These are phyloP conservation scores for Miltochrista miniata DNA, from an alignment of 2,888 invertebrate species.

Conservation along the genomic window DNA sequence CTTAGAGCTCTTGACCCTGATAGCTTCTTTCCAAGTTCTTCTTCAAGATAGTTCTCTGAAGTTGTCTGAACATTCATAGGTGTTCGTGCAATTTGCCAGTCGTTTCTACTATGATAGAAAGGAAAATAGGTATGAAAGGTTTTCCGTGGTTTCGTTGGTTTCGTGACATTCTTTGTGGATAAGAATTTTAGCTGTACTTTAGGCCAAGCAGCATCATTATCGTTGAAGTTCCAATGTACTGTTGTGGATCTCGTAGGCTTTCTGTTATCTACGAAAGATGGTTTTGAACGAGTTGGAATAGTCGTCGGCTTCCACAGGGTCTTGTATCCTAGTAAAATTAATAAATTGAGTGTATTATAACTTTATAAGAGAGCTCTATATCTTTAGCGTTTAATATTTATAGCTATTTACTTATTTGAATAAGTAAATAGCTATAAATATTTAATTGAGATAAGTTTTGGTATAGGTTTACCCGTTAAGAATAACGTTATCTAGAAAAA, in stretches of 20 bases:
- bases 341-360: neutral
- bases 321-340: conserved; percentile 1
- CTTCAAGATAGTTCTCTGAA: neutral
- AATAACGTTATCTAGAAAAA: too few species aligned
- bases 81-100: neutral
- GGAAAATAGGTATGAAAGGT: conserved; percentile 1
- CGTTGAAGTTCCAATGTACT: conserved; percentile 6
- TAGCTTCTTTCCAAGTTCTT: neutral
- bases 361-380: too few species aligned
- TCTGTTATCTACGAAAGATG: neutral
- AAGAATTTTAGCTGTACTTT: neutral
- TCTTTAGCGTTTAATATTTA: too few species aligned
- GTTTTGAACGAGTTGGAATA: neutral
- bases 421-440: too few species aligned
- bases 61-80: neutral
- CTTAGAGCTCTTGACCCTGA: neutral
- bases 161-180: neutral
- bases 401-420: too few species aligned
- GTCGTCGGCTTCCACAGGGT: conserved; percentile 7
- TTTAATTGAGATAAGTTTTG: too few species aligned
- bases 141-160: neutral
- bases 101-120: neutral
- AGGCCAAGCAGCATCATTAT: conserved; percentile 5
- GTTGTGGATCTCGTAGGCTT: neutral
- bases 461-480: too few species aligned